Evolutionary conservation across 2,113 vertebrate genomes (phyloP).

Genomic region (Mungos mungo): DNA sequence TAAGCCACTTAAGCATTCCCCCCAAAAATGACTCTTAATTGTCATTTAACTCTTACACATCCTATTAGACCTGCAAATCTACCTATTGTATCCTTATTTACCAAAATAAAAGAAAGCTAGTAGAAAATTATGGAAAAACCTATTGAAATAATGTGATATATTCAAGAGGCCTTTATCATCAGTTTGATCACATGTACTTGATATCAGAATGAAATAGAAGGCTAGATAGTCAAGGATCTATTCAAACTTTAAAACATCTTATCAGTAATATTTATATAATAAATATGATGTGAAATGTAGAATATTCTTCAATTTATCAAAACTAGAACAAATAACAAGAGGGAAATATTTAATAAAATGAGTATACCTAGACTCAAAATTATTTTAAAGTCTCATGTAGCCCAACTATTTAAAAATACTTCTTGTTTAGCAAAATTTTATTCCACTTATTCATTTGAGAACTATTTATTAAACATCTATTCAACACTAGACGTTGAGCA

Average conservation of each 20-base stretch:
- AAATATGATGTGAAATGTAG: background rate
- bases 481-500: background rate
- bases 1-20: background rate
- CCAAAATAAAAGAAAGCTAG: conserved; percentile 15
- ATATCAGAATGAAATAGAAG: background rate
- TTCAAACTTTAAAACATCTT: background rate
- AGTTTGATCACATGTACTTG: background rate
- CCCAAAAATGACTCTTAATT: background rate
- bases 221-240: background rate
- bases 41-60: background rate
- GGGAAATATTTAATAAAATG: background rate
- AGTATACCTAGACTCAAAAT: conserved; percentile 27
- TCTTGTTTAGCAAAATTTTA: conserved; percentile 11
- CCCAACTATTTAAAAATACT: conserved; percentile 34
- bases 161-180: background rate
- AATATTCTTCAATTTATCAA: conserved; percentile 25
- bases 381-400: background rate
- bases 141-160: conserved; percentile 10
- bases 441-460: background rate
- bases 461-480: conserved; percentile 1
- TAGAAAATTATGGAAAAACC: conserved; percentile 15
- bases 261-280: conserved; percentile 35
- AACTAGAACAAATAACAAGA: background rate
- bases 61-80: background rate
- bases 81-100: background rate